phyloP scores from a whole-genome alignment of 2,113 vertebrate species.

The Puffinus mauretanicus region DNA sequence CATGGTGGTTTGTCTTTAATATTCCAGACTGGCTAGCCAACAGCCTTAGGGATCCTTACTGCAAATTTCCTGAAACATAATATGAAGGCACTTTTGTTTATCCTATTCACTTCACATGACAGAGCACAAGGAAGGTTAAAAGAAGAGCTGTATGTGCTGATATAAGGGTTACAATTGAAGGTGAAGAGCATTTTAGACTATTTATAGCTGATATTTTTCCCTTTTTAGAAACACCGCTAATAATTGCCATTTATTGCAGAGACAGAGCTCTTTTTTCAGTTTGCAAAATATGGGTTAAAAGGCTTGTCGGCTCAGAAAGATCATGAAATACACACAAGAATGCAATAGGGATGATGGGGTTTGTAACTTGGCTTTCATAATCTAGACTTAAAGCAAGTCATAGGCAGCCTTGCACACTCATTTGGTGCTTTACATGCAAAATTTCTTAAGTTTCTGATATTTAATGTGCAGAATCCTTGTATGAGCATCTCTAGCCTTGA shows the following conservation, averaged over 20 bases:
- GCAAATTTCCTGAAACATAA: slow-evolving; percentile 21
- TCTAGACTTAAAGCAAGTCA: not conserved
- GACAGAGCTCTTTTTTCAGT: not conserved
- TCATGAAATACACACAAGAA: not conserved
- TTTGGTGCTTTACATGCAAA: not conserved
- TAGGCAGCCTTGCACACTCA: not conserved
- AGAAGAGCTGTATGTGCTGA: not conserved
- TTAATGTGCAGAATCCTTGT: not conserved
- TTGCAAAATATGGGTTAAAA: not conserved
- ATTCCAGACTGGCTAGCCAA: not conserved
- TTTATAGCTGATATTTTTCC: not conserved
- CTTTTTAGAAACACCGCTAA: not conserved
- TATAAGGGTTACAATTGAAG: not conserved
- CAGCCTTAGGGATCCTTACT: slow-evolving; percentile 2
- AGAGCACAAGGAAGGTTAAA: not conserved
- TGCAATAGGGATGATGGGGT: not conserved
- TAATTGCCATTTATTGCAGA: not conserved
- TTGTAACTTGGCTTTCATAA: not conserved
- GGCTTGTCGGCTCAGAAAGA: not conserved
- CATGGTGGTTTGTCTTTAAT: not conserved
- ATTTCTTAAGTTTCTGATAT: not conserved
- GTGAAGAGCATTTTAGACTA: not conserved
- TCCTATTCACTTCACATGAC: not conserved
- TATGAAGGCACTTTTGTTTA: slow-evolving; percentile 29
- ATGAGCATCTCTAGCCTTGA: not conserved